Percentiles rank a stretch among this genome's conserved stretches.
These are phyloP conservation scores for Sander lucioperca DNA, from an alignment of 2,113 vertebrate species.

Conservation along the genomic window DNA sequence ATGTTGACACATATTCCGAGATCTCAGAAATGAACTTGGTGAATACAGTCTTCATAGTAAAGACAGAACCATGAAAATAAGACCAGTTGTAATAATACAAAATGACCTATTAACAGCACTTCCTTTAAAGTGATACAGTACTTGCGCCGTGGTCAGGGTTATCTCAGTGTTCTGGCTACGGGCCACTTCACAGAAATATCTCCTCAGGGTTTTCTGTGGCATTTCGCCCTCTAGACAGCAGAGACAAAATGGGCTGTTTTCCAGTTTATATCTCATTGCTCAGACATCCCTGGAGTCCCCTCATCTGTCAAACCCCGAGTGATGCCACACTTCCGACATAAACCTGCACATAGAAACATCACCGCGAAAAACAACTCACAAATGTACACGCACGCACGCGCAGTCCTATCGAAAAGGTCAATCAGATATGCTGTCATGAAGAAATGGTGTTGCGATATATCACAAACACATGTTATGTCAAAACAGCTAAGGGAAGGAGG, in stretches of 20 bases:
- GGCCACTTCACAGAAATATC: conserved; percentile 41
- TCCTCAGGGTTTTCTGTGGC: conserved; percentile 40
- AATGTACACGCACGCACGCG: conserved; percentile 11
- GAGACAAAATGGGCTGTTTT: conserved; percentile 53
- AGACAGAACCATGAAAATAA: background rate
- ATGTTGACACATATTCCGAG: background rate
- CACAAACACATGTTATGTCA: conserved; percentile 56
- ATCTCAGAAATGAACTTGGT: background rate
- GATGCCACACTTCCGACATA: conserved; percentile 50
- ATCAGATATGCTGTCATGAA: conserved; percentile 62
- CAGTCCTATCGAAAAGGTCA: conserved; percentile 67
- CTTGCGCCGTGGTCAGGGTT: conserved; percentile 2
- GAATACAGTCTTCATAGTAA: background rate
- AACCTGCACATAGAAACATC: conserved; percentile 36
- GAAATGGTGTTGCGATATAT: conserved; percentile 55
- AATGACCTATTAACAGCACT: conserved; percentile 8
- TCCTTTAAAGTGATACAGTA: background rate
- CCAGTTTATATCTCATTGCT: conserved; percentile 61
- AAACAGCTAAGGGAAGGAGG: conserved; percentile 48
- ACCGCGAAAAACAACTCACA: conserved; percentile 4
- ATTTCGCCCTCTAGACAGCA: conserved; percentile 38
- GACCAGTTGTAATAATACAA: conserved; percentile 4
- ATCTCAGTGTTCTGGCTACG: background rate
- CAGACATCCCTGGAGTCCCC: conserved; percentile 53
- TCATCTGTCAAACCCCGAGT: conserved; percentile 56